A percentile compares a stretch with the other conserved stretches of the same genome.
Evolutionary conservation across 2,113 vertebrate genomes (phyloP).

Genomic region (Guaruba guarouba): DNA sequence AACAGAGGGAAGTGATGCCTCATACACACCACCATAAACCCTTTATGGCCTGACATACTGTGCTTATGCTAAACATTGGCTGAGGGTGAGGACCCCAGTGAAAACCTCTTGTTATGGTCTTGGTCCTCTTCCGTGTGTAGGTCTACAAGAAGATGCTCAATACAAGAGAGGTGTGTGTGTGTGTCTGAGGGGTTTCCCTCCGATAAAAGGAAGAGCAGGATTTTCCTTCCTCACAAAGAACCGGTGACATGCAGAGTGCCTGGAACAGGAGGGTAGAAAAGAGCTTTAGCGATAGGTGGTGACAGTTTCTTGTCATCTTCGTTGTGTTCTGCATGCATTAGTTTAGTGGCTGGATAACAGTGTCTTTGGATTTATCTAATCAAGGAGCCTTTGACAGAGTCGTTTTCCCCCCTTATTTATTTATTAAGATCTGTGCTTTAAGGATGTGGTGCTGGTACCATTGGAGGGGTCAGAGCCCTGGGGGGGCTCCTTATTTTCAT

Average conservation of each 20-base stretch:
- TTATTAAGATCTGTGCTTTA: not conserved
- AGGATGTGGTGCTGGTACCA: not conserved
- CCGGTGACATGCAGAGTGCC: not conserved
- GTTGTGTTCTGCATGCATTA: not conserved
- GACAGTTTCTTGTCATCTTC: slow-evolving; percentile 22
- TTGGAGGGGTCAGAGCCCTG: not conserved
- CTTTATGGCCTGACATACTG: rapidly evolving
- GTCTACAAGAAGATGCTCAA: not conserved
- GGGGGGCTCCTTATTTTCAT: not conserved
- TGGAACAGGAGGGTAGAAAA: not conserved
- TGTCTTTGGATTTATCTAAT: not conserved
- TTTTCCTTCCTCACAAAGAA: not conserved
- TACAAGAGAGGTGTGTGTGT: not conserved
- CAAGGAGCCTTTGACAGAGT: not conserved
- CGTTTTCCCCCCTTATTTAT: not conserved
- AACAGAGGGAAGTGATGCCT: not conserved
- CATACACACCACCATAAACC: rapidly evolving
- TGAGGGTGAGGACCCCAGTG: not conserved
- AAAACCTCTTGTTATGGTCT: not conserved
- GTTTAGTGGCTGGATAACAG: not conserved
- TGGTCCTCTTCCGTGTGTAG: rapidly evolving
- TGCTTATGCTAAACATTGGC: rapidly evolving
- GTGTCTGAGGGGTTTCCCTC: not conserved
- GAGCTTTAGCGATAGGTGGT: slow-evolving; percentile 7
- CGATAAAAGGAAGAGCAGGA: not conserved